Percentiles rank a stretch among this genome's conserved stretches.
Conservation (phyloP, 1,140 invertebrate genomes). For the Drosophila repleta region DNA sequence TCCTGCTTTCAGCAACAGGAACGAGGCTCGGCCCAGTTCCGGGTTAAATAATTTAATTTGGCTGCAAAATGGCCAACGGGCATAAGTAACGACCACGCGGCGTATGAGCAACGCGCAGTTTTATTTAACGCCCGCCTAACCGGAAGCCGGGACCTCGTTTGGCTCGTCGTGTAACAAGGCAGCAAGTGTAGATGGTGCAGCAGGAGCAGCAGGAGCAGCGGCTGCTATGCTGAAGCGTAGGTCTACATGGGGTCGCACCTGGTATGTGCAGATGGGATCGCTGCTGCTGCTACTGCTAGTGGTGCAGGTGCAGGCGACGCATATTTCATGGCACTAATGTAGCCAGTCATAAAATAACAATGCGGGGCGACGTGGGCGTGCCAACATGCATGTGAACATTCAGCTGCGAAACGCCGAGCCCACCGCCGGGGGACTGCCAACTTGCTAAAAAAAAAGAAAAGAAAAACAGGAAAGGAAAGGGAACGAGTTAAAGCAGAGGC, state of each 20-base stretch:
- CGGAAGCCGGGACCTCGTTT: slow-evolving; percentile 73
- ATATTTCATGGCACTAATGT: slow-evolving; percentile 81
- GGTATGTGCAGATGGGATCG: neutral
- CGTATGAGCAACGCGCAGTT: slow-evolving; percentile 80
- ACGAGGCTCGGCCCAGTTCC: slow-evolving; percentile 69
- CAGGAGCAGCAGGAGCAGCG: slow-evolving; percentile 4
- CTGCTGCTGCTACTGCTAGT: neutral
- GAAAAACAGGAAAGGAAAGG: neutral
- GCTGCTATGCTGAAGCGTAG: neutral
- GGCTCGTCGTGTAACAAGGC: slow-evolving; percentile 35
- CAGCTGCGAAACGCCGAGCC: slow-evolving; percentile 9
- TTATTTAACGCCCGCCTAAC: slow-evolving; percentile 77
- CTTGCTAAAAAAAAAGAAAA: slow-evolving; percentile 32
- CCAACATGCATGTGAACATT: slow-evolving; percentile 71
- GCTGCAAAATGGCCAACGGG: slow-evolving; percentile 75
- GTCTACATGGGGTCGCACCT: neutral
- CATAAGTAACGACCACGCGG: slow-evolving; percentile 74
- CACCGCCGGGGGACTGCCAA: slow-evolving; percentile 14
- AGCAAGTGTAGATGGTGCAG: neutral
- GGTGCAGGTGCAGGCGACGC: slow-evolving; percentile 55
- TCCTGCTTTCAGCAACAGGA: slow-evolving; percentile 51
- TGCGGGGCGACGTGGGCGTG: slow-evolving; percentile 57
- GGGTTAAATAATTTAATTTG: slow-evolving; percentile 82
- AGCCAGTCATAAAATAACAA: slow-evolving; percentile 81
- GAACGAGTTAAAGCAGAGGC: neutral